Evolutionary conservation across 2,888 invertebrate species (phyloP).

Genomic region (Ellobium chinense): DNA sequence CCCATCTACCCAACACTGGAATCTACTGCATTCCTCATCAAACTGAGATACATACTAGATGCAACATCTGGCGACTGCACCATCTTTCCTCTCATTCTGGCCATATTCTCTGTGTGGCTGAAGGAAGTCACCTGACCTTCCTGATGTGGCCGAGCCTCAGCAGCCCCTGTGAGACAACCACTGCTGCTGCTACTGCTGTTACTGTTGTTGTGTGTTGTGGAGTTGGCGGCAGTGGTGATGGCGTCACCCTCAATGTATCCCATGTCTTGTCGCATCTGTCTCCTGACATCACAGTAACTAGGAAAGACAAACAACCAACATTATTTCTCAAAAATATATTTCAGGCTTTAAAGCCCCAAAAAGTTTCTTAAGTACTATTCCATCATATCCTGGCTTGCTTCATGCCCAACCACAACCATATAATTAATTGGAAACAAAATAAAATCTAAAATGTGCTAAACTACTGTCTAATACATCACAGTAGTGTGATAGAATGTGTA

Average conservation of each 20-base stretch:
- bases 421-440: too few relatives aligned
- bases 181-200: not conserved
- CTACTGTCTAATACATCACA: too few relatives aligned
- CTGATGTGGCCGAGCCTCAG: conserved; percentile 9
- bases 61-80: conserved; percentile 47
- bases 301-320: not conserved
- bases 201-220: conserved; percentile 19
- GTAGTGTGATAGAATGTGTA: too few relatives aligned
- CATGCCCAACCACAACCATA: too few relatives aligned
- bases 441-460: too few relatives aligned
- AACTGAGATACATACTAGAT: conserved; percentile 46
- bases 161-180: not conserved
- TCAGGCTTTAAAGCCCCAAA: too few relatives aligned
- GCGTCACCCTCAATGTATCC: conserved; percentile 56
- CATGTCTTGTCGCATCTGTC: conserved; percentile 58
- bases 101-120: conserved; percentile 34
- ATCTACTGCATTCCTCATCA: too few relatives aligned
- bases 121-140: conserved; percentile 46
- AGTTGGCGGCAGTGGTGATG: conserved; percentile 19
- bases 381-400: too few relatives aligned
- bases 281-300: conserved; percentile 63
- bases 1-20: too few relatives aligned
- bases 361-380: too few relatives aligned
- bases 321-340: not conserved
- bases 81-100: not conserved